Evolutionary conservation across 1,140 invertebrate species (phyloP).

Genomic region (Acromyrmex charruanus): DNA sequence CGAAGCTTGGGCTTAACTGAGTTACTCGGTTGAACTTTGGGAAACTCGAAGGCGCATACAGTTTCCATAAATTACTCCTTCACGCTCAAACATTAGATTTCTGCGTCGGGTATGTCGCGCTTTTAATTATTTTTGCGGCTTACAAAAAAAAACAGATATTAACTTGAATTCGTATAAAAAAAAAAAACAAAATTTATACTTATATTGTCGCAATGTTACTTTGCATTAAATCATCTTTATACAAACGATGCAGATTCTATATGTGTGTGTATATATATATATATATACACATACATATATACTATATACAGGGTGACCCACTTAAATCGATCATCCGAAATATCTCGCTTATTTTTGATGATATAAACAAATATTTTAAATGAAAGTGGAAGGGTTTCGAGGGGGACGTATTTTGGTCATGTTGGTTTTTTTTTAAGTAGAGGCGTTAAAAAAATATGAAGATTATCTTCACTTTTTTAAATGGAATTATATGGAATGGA

Average conservation of each 20-base stretch:
- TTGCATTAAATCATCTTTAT: constrained; percentile 1
- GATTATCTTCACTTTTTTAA: no score
- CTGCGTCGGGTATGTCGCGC: constrained; percentile 14
- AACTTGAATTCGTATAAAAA: background rate
- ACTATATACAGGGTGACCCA: no score
- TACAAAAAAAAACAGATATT: constrained; percentile 1
- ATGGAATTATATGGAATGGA: no score
- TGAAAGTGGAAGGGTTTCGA: no score
- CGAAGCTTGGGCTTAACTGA: constrained; percentile 62
- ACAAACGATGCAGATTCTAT: background rate
- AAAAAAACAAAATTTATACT: background rate
- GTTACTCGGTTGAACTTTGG: constrained; percentile 56
- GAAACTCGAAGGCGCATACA: constrained; percentile 62
- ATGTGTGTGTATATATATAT: no score
- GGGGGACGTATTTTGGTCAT: no score
- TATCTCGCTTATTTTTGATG: no score
- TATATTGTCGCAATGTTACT: background rate
- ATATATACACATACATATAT: no score
- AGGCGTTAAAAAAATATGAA: no score
- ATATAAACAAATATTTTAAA: no score
- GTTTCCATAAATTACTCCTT: constrained; percentile 72
- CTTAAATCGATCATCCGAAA: no score
- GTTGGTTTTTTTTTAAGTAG: no score
- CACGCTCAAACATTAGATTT: constrained; percentile 52
- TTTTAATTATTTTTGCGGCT: constrained; percentile 52